phyloP scores from a whole-genome alignment of 2,113 vertebrate genomes.

The Ochotona princeps region DNA sequence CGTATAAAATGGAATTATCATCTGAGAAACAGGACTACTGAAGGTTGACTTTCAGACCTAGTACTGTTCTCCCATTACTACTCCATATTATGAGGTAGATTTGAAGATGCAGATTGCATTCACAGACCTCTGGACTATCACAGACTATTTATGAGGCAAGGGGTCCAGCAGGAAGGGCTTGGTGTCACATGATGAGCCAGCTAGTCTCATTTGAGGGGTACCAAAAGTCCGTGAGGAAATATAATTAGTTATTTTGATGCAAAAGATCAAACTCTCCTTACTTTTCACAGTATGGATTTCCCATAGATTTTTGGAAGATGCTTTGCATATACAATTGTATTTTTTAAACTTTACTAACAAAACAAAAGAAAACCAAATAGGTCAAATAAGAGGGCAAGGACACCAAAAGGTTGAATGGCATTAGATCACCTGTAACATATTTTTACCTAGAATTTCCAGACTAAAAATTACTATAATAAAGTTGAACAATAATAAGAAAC shows the following conservation, averaged over 20 bases:
- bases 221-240: too few relatives aligned
- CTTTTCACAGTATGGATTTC: too few relatives aligned
- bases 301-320: too few relatives aligned
- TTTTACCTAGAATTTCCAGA: not conserved
- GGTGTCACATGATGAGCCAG: not conserved
- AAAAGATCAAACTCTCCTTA: too few relatives aligned
- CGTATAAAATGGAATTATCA: not conserved
- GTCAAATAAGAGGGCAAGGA: not conserved
- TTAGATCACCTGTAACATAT: not conserved
- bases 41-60: not conserved
- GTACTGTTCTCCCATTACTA: not conserved
- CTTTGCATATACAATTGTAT: too few relatives aligned
- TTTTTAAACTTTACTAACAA: too few relatives aligned
- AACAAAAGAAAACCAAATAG: too few relatives aligned
- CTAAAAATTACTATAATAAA: slow-evolving; percentile 44
- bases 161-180: not conserved
- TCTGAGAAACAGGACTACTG: not conserved
- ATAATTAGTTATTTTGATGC: too few relatives aligned
- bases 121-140: not conserved
- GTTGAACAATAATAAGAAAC: not conserved
- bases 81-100: not conserved
- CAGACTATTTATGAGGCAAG: not conserved
- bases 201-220: not conserved
- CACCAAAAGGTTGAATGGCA: not conserved
- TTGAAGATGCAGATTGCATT: not conserved